Evolutionary conservation across 2,797 vertebrate species (phyloP).

Genomic region (Channallabes apus): DNA sequence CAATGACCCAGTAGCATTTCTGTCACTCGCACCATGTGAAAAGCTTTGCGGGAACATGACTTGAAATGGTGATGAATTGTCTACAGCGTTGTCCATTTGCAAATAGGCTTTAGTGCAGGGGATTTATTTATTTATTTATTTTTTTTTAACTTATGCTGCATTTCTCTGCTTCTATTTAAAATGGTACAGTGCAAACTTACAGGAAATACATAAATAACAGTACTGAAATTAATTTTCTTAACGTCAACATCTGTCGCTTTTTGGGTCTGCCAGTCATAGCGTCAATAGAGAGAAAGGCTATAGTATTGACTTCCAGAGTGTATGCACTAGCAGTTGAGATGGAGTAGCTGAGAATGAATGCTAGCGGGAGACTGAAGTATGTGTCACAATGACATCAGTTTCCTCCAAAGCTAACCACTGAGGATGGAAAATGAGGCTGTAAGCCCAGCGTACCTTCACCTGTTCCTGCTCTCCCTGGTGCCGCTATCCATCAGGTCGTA

Average conservation of each 20-base stretch:
- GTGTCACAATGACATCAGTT: constrained; percentile 19
- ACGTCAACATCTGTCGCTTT: constrained; percentile 13
- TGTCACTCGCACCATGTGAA: constrained; percentile 43
- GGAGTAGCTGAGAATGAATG: constrained; percentile 36
- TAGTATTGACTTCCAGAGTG: constrained; percentile 7
- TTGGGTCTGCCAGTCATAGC: constrained; percentile 11
- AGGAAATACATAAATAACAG: constrained; percentile 2
- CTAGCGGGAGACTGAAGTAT: constrained; percentile 6
- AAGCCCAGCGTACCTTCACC: constrained; percentile 54
- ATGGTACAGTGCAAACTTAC: background rate
- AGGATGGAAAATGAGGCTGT: constrained; percentile 23
- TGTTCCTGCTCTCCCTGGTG: constrained; percentile 39
- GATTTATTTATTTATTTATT: too few relatives aligned
- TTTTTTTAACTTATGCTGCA: background rate
- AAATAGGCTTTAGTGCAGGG: constrained; percentile 32
- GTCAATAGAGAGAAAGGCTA: constrained; percentile 1
- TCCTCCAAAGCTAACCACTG: constrained; percentile 26
- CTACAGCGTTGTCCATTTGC: constrained; percentile 21
- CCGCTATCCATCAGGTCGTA: background rate
- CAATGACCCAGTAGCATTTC: constrained; percentile 45
- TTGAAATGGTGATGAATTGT: constrained; percentile 44
- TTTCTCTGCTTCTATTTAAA: background rate
- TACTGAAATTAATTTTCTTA: constrained; percentile 32
- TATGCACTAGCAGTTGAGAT: constrained; percentile 24
- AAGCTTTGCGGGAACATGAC: constrained; percentile 45